Evolutionary conservation across 2,113 vertebrate species (phyloP).

Genomic region (Calyptommatus sinebrachiatus): DNA sequence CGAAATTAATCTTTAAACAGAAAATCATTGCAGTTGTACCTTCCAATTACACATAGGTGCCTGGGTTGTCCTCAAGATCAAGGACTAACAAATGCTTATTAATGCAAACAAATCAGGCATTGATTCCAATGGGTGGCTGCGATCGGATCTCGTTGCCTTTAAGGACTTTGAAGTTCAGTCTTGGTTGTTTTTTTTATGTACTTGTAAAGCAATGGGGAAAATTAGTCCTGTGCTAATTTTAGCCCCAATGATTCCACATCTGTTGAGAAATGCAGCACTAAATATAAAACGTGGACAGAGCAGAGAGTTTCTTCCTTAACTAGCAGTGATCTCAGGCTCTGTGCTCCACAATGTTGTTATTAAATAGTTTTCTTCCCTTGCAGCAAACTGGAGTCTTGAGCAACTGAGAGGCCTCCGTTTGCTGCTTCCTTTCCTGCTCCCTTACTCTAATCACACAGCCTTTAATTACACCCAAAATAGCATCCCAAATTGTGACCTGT

Average conservation of each 20-base stretch:
- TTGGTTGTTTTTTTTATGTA: not conserved
- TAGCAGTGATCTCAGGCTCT: constrained; percentile 40
- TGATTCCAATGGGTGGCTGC: constrained; percentile 72
- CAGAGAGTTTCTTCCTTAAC: constrained; percentile 56
- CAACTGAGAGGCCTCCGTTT: not conserved
- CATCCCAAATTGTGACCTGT: not conserved
- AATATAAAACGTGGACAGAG: constrained; percentile 68
- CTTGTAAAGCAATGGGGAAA: constrained; percentile 52
- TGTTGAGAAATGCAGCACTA: constrained; percentile 62
- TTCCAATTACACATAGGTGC: constrained; percentile 66
- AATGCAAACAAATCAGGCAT: constrained; percentile 66
- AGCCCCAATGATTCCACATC: constrained; percentile 64
- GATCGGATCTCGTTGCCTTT: constrained; percentile 64
- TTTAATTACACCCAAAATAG: not conserved
- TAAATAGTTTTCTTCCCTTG: constrained; percentile 50
- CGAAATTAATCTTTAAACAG: constrained; percentile 64
- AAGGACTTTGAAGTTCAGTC: constrained; percentile 51
- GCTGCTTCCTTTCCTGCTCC: not conserved
- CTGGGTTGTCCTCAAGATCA: constrained; percentile 57
- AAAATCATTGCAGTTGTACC: constrained; percentile 62
- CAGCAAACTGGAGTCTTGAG: not conserved
- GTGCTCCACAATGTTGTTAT: constrained; percentile 58
- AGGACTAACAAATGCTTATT: constrained; percentile 75
- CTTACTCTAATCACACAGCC: not conserved
- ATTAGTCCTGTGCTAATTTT: constrained; percentile 69